A percentile compares a stretch with the other conserved stretches of the same genome.
Conservation (phyloP, 2,888 invertebrate species). For the Incurvaria masculella region DNA sequence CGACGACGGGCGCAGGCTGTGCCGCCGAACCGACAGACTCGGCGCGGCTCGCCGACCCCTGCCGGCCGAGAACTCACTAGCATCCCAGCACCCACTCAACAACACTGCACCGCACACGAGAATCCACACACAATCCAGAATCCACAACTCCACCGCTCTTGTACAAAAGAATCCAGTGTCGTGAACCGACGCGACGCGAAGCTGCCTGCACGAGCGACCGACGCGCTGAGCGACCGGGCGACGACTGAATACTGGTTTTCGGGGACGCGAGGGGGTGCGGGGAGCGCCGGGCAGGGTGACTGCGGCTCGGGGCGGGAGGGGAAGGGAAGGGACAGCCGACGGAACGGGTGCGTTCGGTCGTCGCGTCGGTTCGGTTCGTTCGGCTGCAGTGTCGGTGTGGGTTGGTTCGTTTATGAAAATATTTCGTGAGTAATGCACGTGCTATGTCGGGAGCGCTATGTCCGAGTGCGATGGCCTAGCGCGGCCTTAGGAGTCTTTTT, state of each 20-base stretch:
- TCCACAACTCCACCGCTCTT: constrained; percentile 20
- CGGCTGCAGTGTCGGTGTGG: no score
- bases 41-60: not conserved
- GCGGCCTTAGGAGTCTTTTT: constrained; percentile 41
- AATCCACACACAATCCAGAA: constrained; percentile 23
- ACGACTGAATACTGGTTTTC: constrained; percentile 52
- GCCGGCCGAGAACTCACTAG: not conserved
- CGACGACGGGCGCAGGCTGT: constrained; percentile 21
- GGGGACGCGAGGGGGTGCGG: constrained; percentile 23
- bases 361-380: constrained; percentile 28
- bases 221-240: constrained; percentile 51
- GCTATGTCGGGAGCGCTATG: constrained; percentile 49
- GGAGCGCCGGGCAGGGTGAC: constrained; percentile 26
- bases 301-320: constrained; percentile 27
- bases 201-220: constrained; percentile 28
- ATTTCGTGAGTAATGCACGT: constrained; percentile 58
- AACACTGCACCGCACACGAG: constrained; percentile 48
- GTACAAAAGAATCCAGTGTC: constrained; percentile 41
- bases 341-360: constrained; percentile 35
- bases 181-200: constrained; percentile 38
- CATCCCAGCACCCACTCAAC: constrained; percentile 31
- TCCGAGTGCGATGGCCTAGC: constrained; percentile 50
- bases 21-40: not conserved
- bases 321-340: constrained; percentile 23
- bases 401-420: constrained; percentile 45